These are phyloP conservation scores for Orthonevra nobilis DNA, from an alignment of 2,888 invertebrate species.

Conservation along the genomic window DNA sequence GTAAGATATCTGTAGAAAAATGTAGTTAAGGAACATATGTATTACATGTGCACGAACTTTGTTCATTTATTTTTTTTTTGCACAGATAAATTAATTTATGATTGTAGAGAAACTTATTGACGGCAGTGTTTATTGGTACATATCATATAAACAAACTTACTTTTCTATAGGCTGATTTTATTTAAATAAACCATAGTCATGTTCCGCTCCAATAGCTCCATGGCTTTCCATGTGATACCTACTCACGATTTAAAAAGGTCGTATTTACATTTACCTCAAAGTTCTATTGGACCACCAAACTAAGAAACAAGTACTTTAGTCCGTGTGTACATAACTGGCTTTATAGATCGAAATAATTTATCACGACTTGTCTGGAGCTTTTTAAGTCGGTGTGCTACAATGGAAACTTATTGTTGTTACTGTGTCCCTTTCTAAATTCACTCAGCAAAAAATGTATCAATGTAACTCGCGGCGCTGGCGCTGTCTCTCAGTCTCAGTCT, in stretches of 20 bases:
- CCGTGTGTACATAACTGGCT: too few relatives aligned
- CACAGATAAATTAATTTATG: too few relatives aligned
- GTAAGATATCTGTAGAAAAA: too few relatives aligned
- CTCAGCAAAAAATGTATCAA: neutral
- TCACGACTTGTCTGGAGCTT: constrained; percentile 19
- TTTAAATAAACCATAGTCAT: neutral
- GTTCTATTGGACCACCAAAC: neutral
- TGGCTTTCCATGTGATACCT: neutral
- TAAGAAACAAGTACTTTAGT: too few relatives aligned
- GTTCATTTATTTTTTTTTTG: too few relatives aligned
- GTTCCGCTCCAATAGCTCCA: neutral
- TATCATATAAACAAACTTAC: too few relatives aligned
- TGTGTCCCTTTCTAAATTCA: constrained; percentile 15
- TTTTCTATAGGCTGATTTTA: too few relatives aligned
- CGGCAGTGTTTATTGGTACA: too few relatives aligned
- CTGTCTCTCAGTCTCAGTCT: neutral
- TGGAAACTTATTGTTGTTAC: neutral
- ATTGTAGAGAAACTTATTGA: too few relatives aligned
- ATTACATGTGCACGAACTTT: too few relatives aligned
- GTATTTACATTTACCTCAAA: constrained; percentile 12
- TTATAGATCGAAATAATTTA: constrained; percentile 17
- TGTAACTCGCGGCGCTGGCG: neutral
- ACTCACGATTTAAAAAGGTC: constrained; percentile 20
- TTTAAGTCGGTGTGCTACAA: neutral
- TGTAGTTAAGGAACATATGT: too few relatives aligned